Percentiles rank a stretch among this genome's conserved stretches.
These are phyloP conservation scores for Watsonalla binaria DNA, from an alignment of 2,888 invertebrate species.

Conservation along the genomic window DNA sequence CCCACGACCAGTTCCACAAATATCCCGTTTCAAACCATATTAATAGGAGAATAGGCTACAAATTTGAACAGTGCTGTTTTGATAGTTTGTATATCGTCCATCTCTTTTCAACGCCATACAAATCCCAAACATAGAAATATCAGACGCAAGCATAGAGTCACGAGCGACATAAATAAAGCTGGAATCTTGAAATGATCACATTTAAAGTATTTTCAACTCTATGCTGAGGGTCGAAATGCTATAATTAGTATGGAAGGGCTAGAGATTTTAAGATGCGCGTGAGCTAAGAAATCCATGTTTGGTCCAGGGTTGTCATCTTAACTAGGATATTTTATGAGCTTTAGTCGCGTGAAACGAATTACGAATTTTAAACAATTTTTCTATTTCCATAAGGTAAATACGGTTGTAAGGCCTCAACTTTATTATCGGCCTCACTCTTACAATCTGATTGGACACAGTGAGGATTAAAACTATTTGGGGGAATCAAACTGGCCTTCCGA, in stretches of 20 bases:
- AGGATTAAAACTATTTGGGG: no score
- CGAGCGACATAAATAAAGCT: constrained; percentile 70
- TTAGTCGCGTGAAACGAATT: background rate
- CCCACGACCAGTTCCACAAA: constrained; percentile 32
- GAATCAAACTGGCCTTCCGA: no score
- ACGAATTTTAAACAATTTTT: background rate
- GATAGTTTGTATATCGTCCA: constrained; percentile 29
- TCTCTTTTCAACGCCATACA: constrained; percentile 60
- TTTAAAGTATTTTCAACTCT: constrained; percentile 27
- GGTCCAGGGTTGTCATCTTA: constrained; percentile 9
- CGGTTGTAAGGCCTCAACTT: no score
- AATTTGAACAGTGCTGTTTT: constrained; percentile 6
- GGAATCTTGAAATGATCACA: constrained; percentile 38
- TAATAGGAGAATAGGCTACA: constrained; percentile 7
- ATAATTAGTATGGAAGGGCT: constrained; percentile 18
- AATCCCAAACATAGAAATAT: constrained; percentile 57
- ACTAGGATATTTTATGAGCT: background rate
- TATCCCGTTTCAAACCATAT: constrained; percentile 20
- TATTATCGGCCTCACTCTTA: no score
- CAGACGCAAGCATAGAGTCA: constrained; percentile 54
- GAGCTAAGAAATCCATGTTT: constrained; percentile 47
- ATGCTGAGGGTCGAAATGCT: constrained; percentile 20
- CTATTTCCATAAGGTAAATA: no score
- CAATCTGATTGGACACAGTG: no score
- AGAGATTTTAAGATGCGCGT: constrained; percentile 49